Conservation (phyloP, 2,113 vertebrate genomes). For the Tachysurus fulvidraco region DNA sequence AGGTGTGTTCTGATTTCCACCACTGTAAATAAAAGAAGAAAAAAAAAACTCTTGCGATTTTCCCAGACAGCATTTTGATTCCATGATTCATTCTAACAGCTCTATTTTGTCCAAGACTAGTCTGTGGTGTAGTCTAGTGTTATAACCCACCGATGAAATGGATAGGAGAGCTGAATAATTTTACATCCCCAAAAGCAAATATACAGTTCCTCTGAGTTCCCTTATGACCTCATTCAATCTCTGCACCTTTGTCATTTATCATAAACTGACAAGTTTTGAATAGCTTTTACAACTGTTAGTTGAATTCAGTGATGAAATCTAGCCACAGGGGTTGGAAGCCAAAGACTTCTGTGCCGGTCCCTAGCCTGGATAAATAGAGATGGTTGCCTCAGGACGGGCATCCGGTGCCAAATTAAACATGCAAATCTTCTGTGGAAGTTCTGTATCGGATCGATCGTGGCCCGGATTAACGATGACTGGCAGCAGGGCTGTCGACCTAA, state of each 20-base stretch:
- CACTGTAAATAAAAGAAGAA: background rate
- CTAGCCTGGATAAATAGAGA: no score
- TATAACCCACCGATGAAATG: background rate
- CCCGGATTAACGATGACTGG: no score
- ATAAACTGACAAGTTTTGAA: background rate
- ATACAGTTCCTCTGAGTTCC: conserved; percentile 7
- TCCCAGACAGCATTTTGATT: no score
- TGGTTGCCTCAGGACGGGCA: no score
- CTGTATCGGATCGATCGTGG: no score
- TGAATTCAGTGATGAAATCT: background rate
- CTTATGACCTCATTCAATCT: background rate
- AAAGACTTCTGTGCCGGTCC: no score
- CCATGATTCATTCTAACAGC: background rate
- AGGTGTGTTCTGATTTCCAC: background rate
- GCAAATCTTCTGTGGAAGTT: no score
- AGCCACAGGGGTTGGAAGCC: no score
- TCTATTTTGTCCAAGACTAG: background rate
- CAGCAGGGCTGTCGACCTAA: no score
- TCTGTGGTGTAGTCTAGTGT: background rate
- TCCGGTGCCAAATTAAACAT: no score
- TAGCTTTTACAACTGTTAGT: background rate
- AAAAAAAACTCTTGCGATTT: background rate
- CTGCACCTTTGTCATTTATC: conserved; percentile 13
- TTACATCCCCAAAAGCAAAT: conserved; percentile 39
- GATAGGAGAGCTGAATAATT: background rate